Conservation (phyloP, 2,888 invertebrate genomes). For the Caenorhabditis sulstoni region DNA sequence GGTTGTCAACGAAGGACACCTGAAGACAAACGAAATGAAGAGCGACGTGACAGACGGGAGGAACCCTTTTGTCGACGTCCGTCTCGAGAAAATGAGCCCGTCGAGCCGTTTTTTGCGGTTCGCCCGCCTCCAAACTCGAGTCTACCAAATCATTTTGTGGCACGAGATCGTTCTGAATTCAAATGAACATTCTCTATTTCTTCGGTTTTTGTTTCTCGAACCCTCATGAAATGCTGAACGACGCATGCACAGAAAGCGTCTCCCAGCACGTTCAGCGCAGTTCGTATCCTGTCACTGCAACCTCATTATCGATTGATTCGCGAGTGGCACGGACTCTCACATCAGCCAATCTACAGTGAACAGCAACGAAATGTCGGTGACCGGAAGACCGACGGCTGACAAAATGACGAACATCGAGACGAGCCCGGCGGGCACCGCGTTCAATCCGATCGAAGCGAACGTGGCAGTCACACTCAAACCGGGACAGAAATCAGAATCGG, state of each 20-base stretch:
- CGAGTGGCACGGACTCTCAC: conserved; percentile 76
- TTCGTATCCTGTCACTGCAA: conserved; percentile 83
- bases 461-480: conserved; percentile 94
- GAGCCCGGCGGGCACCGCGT: conserved; percentile 86
- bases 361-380: conserved; percentile 81
- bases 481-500: not conserved
- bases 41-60: not conserved
- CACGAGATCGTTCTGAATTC: conserved; percentile 25
- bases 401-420: conserved; percentile 81
- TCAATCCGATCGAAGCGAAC: conserved; percentile 95
- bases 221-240: conserved; percentile 82
- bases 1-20: conserved; percentile 56
- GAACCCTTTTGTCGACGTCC: not conserved
- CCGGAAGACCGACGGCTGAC: conserved; percentile 81
- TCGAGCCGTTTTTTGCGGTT: conserved; percentile 20
- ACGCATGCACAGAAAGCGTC: conserved; percentile 83
- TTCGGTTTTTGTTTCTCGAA: conserved; percentile 66
- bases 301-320: not conserved
- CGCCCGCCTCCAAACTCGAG: not conserved
- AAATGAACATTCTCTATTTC: too few relatives aligned
- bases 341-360: conserved; percentile 82
- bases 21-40: conserved; percentile 2
- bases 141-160: conserved; percentile 32
- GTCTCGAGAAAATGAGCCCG: conserved; percentile 15
- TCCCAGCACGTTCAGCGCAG: conserved; percentile 83